Conservation (phyloP, 1,140 invertebrate genomes). For the Drosophila repletoides region DNA sequence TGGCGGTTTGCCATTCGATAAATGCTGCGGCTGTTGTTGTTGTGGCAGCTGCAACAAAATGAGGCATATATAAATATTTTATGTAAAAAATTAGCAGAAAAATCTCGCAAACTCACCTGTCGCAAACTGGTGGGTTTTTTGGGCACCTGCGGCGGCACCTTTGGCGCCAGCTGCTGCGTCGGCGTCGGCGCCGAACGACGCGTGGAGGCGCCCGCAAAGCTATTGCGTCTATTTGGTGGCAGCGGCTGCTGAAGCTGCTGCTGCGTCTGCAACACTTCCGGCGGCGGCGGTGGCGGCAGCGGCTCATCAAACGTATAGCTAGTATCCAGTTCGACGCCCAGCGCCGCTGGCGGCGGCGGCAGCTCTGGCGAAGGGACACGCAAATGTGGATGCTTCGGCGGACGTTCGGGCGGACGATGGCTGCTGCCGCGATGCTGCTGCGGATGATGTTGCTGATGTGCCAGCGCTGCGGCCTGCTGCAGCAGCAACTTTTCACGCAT, state of each 20-base stretch:
- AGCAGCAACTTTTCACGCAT: slow-evolving; percentile 74
- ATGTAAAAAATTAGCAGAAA: slow-evolving; percentile 1
- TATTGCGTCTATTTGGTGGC: slow-evolving; percentile 73
- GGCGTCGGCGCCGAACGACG: slow-evolving; percentile 41
- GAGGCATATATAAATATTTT: slow-evolving; percentile 14
- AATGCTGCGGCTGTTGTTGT: slow-evolving; percentile 14
- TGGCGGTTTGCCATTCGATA: slow-evolving; percentile 52
- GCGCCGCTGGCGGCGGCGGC: slow-evolving; percentile 88
- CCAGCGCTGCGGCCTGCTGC: slow-evolving; percentile 70
- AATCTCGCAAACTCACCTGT: slow-evolving; percentile 67
- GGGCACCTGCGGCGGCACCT: slow-evolving; percentile 68
- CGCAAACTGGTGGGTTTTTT: slow-evolving; percentile 73
- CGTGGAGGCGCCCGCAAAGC: slow-evolving; percentile 76
- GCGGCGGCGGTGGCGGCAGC: slow-evolving; percentile 88
- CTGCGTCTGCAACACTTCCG: slow-evolving; percentile 81
- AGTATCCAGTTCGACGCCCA: slow-evolving; percentile 85
- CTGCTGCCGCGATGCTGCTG: slow-evolving; percentile 68
- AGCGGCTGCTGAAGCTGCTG: too few relatives aligned
- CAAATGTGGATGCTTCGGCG: slow-evolving; percentile 88
- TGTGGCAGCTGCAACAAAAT: slow-evolving; percentile 30
- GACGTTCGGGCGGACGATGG: slow-evolving; percentile 84
- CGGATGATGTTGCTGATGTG: slow-evolving; percentile 76
- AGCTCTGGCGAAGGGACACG: slow-evolving; percentile 88
- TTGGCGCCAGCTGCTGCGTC: slow-evolving; percentile 21
- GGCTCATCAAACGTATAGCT: slow-evolving; percentile 86